Evolutionary conservation across 2,797 vertebrate species (phyloP), one percentile per base, ranked within the genome.

Genomic region (Rhyacichthys aspro): DNA sequence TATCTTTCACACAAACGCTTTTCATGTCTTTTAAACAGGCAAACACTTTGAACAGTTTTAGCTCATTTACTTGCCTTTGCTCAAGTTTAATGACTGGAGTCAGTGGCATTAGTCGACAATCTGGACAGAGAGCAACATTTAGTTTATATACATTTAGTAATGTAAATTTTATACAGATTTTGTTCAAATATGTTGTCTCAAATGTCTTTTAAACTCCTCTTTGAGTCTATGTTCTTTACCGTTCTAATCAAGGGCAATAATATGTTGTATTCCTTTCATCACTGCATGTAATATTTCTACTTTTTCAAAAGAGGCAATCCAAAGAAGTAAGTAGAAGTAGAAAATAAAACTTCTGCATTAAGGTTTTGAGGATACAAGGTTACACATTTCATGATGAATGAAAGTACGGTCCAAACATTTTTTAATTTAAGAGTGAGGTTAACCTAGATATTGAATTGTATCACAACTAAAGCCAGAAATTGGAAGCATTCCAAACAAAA

Each of bases 181-280:
- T 28, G 23, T 4, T 5, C 4, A 6, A 28, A 28, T 28, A 6
- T 28, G 23, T 28, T 28, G 23, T 28, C 7, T 28, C 23, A 28
- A n/a, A 28, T 28, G 4, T 28, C 3, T 28, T 28, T 28, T 28
- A 28, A 28, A 28, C 23, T 28, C 4, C 23, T 28, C 23, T 28
- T 28, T 28, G 23, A 28, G 23, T 28, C 23, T 23, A n/a, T n/a
- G n/a, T n/a, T n/a, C n/a, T n/a, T n/a, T n/a, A 23, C 19, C 14
- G 47, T 77, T 83, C 76, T 84, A 77, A 88, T 86, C 76, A 78
- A 57, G 62, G 45, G 58, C 81, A 83, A 74, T 61, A 59, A 34
- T 44, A 64, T 65, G 63, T 52, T 28, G 23, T 28, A 28, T 28
- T 28, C 7, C 23, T 28, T 6, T 28, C 2, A 4, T 28, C 1